Conservation (phyloP, 2,797 vertebrate species). For the Antrozous pallidus region DNA sequence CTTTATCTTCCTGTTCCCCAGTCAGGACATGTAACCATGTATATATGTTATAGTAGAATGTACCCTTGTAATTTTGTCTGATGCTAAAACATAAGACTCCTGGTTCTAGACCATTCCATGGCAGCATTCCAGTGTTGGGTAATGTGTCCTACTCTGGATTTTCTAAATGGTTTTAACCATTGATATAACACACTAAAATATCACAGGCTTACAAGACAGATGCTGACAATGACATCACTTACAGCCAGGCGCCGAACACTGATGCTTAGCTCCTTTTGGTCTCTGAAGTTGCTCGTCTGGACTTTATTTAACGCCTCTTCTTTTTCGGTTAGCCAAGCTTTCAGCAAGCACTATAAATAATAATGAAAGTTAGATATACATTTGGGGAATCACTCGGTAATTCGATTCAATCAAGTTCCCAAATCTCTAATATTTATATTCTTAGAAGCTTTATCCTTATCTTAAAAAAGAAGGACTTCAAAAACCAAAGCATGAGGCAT, state of each 20-base stretch:
- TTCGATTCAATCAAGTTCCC: not conserved
- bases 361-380: slow-evolving; percentile 44
- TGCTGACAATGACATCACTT: slow-evolving; percentile 77
- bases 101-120: not conserved
- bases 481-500: not conserved
- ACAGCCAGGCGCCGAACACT: slow-evolving; percentile 94
- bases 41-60: not conserved
- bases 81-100: not conserved
- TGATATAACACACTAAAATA: not conserved
- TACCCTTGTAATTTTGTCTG: not conserved
- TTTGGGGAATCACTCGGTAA: not conserved
- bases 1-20: not conserved
- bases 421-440: not conserved
- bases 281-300: slow-evolving; percentile 92
- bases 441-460: not conserved
- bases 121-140: not conserved
- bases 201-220: not conserved
- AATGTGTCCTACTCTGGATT: not conserved
- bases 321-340: slow-evolving; percentile 92
- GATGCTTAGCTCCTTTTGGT: slow-evolving; percentile 90
- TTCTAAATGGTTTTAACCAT: not conserved
- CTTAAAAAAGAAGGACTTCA: not conserved
- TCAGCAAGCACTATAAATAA: slow-evolving; percentile 87
- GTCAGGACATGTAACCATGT: not conserved
- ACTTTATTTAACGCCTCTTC: slow-evolving; percentile 92